phyloP scores from a whole-genome alignment of 2,113 vertebrate genomes.

The Rhagologus leucostigma region DNA sequence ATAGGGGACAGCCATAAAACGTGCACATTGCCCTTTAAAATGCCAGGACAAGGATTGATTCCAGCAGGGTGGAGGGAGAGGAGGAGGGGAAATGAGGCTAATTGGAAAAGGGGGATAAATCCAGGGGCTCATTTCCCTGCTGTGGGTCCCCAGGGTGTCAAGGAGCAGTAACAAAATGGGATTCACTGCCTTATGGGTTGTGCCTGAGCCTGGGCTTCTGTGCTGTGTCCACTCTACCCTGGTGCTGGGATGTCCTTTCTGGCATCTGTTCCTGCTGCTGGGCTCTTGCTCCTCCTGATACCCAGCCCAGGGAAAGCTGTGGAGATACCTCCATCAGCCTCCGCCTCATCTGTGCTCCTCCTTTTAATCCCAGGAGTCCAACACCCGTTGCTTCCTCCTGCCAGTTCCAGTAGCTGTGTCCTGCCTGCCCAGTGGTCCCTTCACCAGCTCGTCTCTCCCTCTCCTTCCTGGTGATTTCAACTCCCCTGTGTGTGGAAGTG shows the following conservation, averaged over 20 bases:
- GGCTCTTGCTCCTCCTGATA: neutral
- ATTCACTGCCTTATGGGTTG: neutral
- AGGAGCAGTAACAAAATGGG: neutral
- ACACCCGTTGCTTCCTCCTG: neutral
- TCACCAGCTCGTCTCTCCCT: rapidly evolving
- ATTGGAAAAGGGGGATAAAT: constrained; percentile 57
- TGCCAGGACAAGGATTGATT: constrained; percentile 62
- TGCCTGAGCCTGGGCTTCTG: neutral
- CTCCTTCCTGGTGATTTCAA: neutral
- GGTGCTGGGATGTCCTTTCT: neutral
- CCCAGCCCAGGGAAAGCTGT: neutral
- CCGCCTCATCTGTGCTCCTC: neutral
- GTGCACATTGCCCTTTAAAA: constrained; percentile 67
- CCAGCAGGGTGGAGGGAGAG: neutral
- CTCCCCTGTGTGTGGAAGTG: neutral
- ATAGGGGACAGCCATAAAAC: constrained; percentile 55
- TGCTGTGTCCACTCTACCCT: neutral
- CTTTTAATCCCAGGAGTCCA: neutral
- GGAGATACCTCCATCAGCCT: neutral
- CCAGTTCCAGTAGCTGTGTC: neutral
- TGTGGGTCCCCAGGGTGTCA: neutral
- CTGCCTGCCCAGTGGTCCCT: neutral
- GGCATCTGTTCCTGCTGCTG: neutral
- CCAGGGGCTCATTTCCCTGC: constrained; percentile 4
- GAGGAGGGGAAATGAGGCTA: constrained; percentile 39